Conservation (phyloP, 2,888 invertebrate genomes). For the Tubulanus polymorphus region DNA sequence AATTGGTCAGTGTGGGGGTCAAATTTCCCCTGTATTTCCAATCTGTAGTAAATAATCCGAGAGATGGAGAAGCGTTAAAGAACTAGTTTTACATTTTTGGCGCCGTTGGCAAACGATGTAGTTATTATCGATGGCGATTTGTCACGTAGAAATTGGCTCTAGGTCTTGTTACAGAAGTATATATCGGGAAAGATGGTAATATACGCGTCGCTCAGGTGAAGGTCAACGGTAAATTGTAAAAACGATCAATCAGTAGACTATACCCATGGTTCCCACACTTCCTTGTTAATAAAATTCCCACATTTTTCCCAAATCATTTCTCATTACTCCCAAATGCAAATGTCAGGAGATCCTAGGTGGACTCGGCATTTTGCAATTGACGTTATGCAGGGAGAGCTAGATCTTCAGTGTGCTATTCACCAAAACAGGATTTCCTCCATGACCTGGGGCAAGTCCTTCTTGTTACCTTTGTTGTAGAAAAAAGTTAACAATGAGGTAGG, state of each 20-base stretch:
- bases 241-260: too few species aligned
- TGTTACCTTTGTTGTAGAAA: too few species aligned
- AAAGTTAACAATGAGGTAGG: too few species aligned
- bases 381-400: too few species aligned
- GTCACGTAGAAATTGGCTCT: not conserved
- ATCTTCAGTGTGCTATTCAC: too few species aligned
- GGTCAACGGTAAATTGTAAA: too few species aligned
- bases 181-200: too few species aligned
- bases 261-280: slow-evolving; percentile 3
- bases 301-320: not conserved
- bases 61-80: slow-evolving; percentile 5
- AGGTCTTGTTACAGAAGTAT: not conserved
- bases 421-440: too few species aligned
- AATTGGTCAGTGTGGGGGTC: slow-evolving; percentile 13
- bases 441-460: too few species aligned
- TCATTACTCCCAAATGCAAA: too few species aligned
- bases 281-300: not conserved
- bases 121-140: not conserved
- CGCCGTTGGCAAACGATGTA: not conserved
- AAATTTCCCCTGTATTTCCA: slow-evolving; percentile 10
- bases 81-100: not conserved
- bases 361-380: too few species aligned
- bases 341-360: too few species aligned
- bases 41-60: not conserved
- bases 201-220: not conserved